Evolutionary conservation across 2,113 vertebrate genomes (phyloP), one percentile per base, ranked within the genome.

Genomic region (Leuciscus idus): DNA sequence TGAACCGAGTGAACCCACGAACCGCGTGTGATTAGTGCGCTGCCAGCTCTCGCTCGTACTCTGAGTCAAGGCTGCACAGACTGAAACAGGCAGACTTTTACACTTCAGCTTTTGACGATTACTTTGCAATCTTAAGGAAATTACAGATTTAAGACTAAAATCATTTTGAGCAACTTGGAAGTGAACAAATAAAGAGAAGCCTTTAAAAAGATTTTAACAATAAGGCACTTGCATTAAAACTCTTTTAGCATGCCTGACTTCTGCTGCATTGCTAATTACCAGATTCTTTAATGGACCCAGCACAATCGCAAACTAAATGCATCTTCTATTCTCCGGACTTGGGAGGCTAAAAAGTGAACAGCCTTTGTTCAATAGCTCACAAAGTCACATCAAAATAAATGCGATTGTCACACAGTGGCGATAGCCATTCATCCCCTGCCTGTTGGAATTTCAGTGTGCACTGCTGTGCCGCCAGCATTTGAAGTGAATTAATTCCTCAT

Each of bases 241-340:
- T 91, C 81, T 79, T 90, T 90, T 88, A 89, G 88, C 90, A 90
- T 87, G 89, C 78, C 82, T 88, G 90, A 89, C 87, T 90, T 79
- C 85, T 91, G 85, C 90, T 91, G 92, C 88, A 91, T 88, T 91
- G 73, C 88, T 92, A 91, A 92, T 93, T 93, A 90, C 90, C 7
- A 26, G 13, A 76, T 48, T 76, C 90, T 89, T 86, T 89, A 90
- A 92, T 89, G 88, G 87, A 90, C 50, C 64, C 84, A 85, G 84
- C 23, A 91, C 89, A 92, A 91, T 92, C 80, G 89, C 70, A 88
- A 92, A 89, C 52, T 92, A 93, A 91, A 92, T 93, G 91, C 90
- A 84, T 85, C 91, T 81, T 88, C 90, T 87, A 83, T 50, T 90
- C 87, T 84, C 68, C 33, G 48, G n/a, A 75, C 78, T 83, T 68